Evolutionary conservation across 64 coral and sea anemone species (phyloP).

Genomic region (Cladopsammia gracilis): DNA sequence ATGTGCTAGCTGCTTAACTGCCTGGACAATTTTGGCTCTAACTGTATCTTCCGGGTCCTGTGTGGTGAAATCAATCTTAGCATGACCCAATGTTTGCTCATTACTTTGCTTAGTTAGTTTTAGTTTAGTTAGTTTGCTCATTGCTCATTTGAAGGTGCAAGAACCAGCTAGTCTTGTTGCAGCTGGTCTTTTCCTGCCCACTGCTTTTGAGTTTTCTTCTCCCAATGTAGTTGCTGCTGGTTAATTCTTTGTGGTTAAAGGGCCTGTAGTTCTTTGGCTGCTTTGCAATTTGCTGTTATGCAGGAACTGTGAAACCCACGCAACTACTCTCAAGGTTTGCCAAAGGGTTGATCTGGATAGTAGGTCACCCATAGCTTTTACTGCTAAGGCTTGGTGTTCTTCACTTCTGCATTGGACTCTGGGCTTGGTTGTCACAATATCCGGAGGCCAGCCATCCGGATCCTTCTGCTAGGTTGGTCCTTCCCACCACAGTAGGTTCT

Average conservation of each 20-base stretch:
- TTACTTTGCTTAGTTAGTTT: not conserved
- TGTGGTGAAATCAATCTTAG: not conserved
- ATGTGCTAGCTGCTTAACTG: not conserved
- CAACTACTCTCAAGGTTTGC: constrained; percentile 48
- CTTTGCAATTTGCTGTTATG: constrained; percentile 11
- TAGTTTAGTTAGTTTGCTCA: too few relatives aligned
- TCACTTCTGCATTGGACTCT: not conserved
- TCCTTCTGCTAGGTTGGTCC: not conserved
- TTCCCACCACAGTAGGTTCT: not conserved
- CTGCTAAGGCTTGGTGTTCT: not conserved
- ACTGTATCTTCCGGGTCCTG: not conserved
- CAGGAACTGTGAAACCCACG: constrained; percentile 55
- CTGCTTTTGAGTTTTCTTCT: constrained; percentile 38
- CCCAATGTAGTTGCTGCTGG: constrained; percentile 21
- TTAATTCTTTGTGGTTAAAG: constrained; percentile 54
- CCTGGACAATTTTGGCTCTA: not conserved
- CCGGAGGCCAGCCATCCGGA: not conserved
- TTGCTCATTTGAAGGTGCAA: not conserved
- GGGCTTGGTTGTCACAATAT: not conserved
- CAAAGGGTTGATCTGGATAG: not conserved
- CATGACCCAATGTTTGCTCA: not conserved
- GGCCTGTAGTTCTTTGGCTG: not conserved
- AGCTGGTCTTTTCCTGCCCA: too few relatives aligned
- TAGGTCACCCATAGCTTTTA: not conserved
- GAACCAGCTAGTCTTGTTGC: constrained; percentile 15